These are phyloP conservation scores for Syngnathus acus DNA, from an alignment of 2,797 vertebrate species.

Conservation along the genomic window DNA sequence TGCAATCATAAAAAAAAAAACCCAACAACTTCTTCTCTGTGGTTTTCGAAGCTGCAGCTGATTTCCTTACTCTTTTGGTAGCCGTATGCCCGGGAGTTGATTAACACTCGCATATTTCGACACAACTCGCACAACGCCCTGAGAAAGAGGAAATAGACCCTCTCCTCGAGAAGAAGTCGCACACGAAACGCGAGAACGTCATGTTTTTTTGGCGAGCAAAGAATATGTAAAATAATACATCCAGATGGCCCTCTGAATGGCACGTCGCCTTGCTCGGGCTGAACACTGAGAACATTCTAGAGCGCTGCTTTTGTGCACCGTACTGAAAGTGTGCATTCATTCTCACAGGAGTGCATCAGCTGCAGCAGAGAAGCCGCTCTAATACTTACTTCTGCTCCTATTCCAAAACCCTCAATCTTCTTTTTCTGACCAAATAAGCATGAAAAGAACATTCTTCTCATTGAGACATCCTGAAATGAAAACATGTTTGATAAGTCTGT, in stretches of 20 bases:
- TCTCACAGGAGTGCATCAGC: conserved; percentile 60
- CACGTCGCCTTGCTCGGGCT: conserved; percentile 57
- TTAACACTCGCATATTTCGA: conserved; percentile 47
- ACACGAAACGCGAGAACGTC: conserved; percentile 68
- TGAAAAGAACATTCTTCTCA: not conserved
- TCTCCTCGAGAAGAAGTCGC: conserved; percentile 53
- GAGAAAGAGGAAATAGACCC: conserved; percentile 67
- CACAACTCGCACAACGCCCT: conserved; percentile 51
- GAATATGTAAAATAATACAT: conserved; percentile 80
- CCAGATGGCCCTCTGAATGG: conserved; percentile 75
- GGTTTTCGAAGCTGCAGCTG: conserved; percentile 26
- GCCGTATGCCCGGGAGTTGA: conserved; percentile 40
- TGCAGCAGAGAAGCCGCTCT: conserved; percentile 47
- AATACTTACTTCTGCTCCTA: conserved; percentile 19
- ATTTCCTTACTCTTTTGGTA: conserved; percentile 34
- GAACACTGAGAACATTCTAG: conserved; percentile 73
- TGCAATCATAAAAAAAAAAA: conserved; percentile 12
- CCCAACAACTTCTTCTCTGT: conserved; percentile 18
- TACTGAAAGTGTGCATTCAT: conserved; percentile 70
- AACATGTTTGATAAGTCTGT: not conserved
- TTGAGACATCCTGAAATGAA: not conserved
- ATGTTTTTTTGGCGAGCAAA: conserved; percentile 62
- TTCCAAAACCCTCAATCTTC: not conserved
- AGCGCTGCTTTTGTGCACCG: conserved; percentile 65
- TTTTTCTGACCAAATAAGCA: not conserved